Evolutionary conservation across 2,888 invertebrate species (phyloP).

Genomic region (Dromius quadrimaculatus): DNA sequence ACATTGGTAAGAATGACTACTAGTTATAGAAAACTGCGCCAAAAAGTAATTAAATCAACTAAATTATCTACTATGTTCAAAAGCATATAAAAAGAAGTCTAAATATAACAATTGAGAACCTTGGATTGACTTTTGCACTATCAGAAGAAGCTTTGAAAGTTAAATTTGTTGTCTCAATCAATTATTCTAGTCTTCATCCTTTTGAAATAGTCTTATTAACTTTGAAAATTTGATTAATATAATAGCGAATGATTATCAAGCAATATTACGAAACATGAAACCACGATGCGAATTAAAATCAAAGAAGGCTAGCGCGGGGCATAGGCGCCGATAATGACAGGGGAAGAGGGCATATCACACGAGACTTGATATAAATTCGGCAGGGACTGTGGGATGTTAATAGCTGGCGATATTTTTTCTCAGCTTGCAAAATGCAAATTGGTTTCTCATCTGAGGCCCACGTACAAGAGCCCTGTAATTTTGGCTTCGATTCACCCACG

Average conservation of each 20-base stretch:
- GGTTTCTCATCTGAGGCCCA: slow-evolving; percentile 20
- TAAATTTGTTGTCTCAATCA: too few relatives aligned
- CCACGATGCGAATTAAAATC: neutral
- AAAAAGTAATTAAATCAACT: too few relatives aligned
- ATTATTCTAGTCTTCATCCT: too few relatives aligned
- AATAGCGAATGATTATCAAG: neutral
- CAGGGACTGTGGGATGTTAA: slow-evolving; percentile 23
- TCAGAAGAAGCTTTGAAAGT: too few relatives aligned
- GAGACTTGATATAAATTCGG: slow-evolving; percentile 26
- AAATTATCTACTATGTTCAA: too few relatives aligned
- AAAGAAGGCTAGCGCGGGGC: neutral
- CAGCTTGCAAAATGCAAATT: slow-evolving; percentile 38
- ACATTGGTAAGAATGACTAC: too few relatives aligned
- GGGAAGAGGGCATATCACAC: neutral
- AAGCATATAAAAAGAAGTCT: too few relatives aligned
- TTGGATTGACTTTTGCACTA: too few relatives aligned
- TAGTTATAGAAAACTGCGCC: too few relatives aligned
- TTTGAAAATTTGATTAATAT: neutral
- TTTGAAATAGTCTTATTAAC: too few relatives aligned
- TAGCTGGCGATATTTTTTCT: slow-evolving; percentile 20
- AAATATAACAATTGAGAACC: too few relatives aligned
- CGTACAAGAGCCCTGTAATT: slow-evolving; percentile 23
- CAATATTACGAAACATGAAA: neutral
- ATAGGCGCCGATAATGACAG: slow-evolving; percentile 12
- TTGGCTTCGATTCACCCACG: slow-evolving; percentile 18